phyloP scores from a whole-genome alignment of 2,113 vertebrate species.

The Kryptolebias marmoratus region DNA sequence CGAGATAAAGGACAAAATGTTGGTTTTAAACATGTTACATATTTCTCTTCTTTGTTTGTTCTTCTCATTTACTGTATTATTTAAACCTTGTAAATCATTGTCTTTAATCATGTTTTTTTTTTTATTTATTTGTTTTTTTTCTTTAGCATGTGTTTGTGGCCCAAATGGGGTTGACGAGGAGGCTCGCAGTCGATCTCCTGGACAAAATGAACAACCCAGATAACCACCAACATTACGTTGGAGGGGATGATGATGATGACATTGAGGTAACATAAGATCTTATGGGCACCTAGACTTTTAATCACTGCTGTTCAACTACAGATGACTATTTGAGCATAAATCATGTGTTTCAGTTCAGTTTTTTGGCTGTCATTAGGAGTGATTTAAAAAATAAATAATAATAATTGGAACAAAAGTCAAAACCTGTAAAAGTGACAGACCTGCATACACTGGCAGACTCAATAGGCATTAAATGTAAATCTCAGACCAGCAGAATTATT shows the following conservation, averaged over 20 bases:
- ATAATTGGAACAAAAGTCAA: neutral
- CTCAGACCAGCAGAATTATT: slow-evolving; percentile 15
- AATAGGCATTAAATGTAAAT: slow-evolving; percentile 19
- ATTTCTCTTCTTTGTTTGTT: neutral
- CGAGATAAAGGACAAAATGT: too few species aligned
- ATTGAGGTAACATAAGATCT: slow-evolving; percentile 84
- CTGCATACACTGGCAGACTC: neutral
- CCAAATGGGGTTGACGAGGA: slow-evolving; percentile 87
- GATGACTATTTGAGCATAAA: neutral
- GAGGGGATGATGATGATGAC: slow-evolving; percentile 90
- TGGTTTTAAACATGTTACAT: neutral
- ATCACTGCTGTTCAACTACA: neutral
- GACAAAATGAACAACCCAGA: slow-evolving; percentile 97
- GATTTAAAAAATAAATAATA: too few species aligned
- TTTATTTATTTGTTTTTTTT: slow-evolving; percentile 1
- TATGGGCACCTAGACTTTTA: neutral
- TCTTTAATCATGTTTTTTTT: neutral
- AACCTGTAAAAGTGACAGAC: neutral
- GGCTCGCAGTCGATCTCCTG: slow-evolving; percentile 91
- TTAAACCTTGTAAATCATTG: neutral
- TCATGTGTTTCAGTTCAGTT: neutral
- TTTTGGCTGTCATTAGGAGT: neutral
- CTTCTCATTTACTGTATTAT: neutral
- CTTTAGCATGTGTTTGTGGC: slow-evolving; percentile 88
- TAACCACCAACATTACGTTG: slow-evolving; percentile 87